Conservation (phyloP, 2,888 invertebrate species). For the Allygus modestus region DNA sequence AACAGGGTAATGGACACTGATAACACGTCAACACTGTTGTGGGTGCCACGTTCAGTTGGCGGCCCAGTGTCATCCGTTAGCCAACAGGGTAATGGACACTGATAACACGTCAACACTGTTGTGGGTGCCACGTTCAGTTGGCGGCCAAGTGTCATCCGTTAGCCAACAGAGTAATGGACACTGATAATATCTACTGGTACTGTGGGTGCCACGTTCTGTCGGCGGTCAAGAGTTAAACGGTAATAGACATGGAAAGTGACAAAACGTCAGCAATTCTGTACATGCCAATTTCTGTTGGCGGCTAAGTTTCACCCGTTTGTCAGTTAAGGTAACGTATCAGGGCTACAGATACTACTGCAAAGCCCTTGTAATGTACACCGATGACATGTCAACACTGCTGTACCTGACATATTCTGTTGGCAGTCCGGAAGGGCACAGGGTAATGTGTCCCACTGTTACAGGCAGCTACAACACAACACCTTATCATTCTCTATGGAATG, state of each 20-base stretch:
- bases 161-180: background rate
- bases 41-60: background rate
- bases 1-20: conserved; percentile 8
- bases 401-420: background rate
- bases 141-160: background rate
- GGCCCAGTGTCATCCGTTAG: background rate
- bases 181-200: background rate
- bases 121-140: background rate
- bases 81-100: conserved; percentile 4
- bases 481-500: background rate
- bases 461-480: too few species aligned
- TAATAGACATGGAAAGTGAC: background rate
- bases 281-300: background rate
- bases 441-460: too few species aligned
- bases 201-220: background rate
- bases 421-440: background rate
- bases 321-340: too few species aligned
- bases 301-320: too few species aligned
- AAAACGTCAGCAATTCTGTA: background rate
- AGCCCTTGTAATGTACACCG: conserved; percentile 4
- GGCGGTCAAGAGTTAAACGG: background rate
- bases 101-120: background rate
- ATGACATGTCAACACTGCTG: background rate
- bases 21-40: conserved; percentile 1
- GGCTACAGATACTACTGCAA: too few species aligned